Evolutionary conservation across 2,113 vertebrate genomes (phyloP).

Genomic region (Pampusana beccarii): DNA sequence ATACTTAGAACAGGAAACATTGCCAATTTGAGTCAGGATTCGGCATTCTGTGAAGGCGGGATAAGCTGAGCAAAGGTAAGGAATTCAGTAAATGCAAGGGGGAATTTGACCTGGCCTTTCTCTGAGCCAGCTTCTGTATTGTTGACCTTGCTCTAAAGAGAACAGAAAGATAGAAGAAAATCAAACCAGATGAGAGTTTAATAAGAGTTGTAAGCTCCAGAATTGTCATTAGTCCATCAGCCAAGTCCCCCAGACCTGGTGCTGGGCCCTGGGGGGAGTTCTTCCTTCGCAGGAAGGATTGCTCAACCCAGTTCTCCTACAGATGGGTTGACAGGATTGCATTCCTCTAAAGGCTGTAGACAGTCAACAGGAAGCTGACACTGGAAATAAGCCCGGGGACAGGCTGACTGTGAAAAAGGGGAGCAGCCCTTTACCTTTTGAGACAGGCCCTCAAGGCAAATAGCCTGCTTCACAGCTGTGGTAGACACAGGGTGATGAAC

Average conservation of each 20-base stretch:
- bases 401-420: not conserved
- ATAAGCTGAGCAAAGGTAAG: conserved; percentile 33
- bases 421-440: not conserved
- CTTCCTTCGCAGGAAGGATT: not conserved
- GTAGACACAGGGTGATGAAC: rapidly evolving
- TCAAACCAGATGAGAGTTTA: not conserved
- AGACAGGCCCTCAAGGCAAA: not conserved
- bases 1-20: conserved; percentile 1
- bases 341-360: not conserved
- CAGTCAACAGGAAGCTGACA: not conserved
- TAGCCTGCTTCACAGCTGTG: rapidly evolving
- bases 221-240: not conserved
- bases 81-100: not conserved
- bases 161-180: not conserved
- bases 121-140: conserved; percentile 48
- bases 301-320: not conserved
- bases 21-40: not conserved
- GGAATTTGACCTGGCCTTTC: not conserved
- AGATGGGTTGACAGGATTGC: rapidly evolving
- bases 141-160: not conserved
- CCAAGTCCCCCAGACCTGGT: not conserved
- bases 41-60: not conserved
- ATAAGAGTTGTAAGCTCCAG: rapidly evolving
- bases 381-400: not conserved
- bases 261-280: not conserved